phyloP scores from a whole-genome alignment of 2,797 vertebrate species.

The Otus scops region DNA sequence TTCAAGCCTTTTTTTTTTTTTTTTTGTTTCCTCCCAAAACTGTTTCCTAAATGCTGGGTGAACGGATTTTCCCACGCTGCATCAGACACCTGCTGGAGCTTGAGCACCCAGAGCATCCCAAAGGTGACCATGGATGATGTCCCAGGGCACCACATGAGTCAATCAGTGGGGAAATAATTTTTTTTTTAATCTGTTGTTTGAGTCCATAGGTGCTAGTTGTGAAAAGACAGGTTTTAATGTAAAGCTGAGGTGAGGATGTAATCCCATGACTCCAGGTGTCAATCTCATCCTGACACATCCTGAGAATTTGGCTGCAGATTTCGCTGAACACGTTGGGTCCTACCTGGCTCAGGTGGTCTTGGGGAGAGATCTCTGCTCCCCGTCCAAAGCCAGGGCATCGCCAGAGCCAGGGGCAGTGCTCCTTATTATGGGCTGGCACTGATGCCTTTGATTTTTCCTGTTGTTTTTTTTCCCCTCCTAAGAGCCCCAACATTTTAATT shows the following conservation, averaged over 20 bases:
- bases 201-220: not conserved
- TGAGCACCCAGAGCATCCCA: not conserved
- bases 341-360: not conserved
- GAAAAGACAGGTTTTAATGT: fast-evolving
- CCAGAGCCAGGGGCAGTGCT: fast-evolving
- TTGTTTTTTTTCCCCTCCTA: not conserved
- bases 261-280: no score
- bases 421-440: not conserved
- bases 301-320: not conserved
- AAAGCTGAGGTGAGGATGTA: not conserved
- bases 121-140: fast-evolving
- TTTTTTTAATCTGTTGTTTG: fast-evolving
- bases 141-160: not conserved
- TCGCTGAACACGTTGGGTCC: fast-evolving
- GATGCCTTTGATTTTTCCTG: not conserved
- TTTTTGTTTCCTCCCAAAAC: not conserved
- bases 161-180: not conserved
- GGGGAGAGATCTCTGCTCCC: not conserved
- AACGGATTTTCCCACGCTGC: not conserved
- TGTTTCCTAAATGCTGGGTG: not conserved
- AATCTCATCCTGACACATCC: not conserved
- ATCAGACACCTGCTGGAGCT: not conserved
- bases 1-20: not conserved
- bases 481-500: not conserved
- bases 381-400: fast-evolving